phyloP scores from a whole-genome alignment of 92 coral and sea anemone species.

The Palythoa caribaeorum region DNA sequence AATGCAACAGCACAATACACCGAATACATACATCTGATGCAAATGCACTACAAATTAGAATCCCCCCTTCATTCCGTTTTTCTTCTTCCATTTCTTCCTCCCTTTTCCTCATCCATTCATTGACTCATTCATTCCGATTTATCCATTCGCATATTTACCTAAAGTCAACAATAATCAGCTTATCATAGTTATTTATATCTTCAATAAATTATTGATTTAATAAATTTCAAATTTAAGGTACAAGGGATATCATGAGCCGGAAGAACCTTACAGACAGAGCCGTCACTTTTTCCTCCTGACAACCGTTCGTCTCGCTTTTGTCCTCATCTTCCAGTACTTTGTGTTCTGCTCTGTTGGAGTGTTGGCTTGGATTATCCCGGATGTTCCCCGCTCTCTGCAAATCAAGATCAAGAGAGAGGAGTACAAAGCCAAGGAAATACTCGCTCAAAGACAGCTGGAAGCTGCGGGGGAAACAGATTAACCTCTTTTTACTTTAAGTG shows the following conservation, averaged over 20 bases:
- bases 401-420: slow-evolving; percentile 88
- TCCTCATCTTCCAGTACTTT: slow-evolving; percentile 86
- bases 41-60: no score
- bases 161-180: no score
- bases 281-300: slow-evolving; percentile 87
- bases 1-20: no score
- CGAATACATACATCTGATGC: no score
- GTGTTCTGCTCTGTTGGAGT: slow-evolving; percentile 82
- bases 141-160: not conserved
- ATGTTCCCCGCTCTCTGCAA: slow-evolving; percentile 84
- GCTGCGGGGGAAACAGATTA: slow-evolving; percentile 54
- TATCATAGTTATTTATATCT: not conserved
- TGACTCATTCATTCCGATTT: not conserved
- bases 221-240: slow-evolving; percentile 50
- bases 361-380: slow-evolving; percentile 91
- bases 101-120: not conserved
- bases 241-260: slow-evolving; percentile 91
- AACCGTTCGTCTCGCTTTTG: slow-evolving; percentile 81
- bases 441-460: slow-evolving; percentile 77
- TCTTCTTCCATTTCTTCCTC: not conserved
- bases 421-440: slow-evolving; percentile 80
- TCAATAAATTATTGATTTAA: not conserved
- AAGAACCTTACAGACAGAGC: slow-evolving; percentile 79
- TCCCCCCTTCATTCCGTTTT: no score
- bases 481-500: no score